A percentile compares a stretch with the other conserved stretches of the same genome.
Conservation (phyloP, 2,888 invertebrate genomes). For the Drosophila histrio region DNA sequence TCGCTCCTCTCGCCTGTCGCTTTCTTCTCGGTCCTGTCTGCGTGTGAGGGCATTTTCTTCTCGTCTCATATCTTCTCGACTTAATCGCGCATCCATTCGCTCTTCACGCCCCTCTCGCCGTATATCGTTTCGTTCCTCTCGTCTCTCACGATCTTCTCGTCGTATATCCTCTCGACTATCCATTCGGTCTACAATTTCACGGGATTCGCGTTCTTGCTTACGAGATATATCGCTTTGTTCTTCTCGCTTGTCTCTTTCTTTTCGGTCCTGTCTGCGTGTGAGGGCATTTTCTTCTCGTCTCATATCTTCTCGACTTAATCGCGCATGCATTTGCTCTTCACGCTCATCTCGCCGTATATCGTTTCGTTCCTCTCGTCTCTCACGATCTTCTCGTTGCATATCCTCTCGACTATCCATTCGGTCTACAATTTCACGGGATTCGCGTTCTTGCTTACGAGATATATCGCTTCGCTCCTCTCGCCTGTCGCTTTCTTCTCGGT, state of each 20-base stretch:
- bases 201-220: slow-evolving; percentile 4
- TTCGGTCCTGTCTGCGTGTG: background rate
- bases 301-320: background rate
- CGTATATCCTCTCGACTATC: background rate
- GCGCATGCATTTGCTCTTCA: background rate
- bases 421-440: background rate
- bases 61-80: background rate
- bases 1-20: background rate
- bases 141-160: background rate
- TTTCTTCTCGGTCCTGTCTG: background rate
- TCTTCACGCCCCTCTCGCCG: background rate
- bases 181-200: background rate
- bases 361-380: background rate
- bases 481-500: background rate
- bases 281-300: background rate
- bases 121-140: background rate
- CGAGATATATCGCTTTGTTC: background rate
- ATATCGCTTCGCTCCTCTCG: background rate
- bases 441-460: slow-evolving; percentile 1
- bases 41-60: background rate
- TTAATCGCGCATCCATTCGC: background rate
- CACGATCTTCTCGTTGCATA: background rate
- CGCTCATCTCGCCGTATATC: background rate
- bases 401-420: background rate
- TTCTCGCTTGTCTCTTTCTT: background rate